Evolutionary conservation across 2,113 vertebrate genomes (phyloP).

Genomic region (Xenotilapia flavipinnis): DNA sequence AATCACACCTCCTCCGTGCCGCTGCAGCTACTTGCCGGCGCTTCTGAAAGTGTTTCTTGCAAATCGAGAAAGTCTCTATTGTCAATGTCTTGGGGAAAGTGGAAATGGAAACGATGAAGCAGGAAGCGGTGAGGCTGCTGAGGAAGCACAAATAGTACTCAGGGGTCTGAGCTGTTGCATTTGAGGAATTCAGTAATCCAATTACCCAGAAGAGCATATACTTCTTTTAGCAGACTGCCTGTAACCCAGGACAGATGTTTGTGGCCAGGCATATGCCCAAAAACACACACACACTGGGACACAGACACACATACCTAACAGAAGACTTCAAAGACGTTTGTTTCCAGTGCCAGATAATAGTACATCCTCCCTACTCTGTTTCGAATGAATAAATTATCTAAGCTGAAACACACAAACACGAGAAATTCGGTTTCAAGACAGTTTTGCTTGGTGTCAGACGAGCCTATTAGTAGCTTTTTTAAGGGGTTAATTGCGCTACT

Average conservation of each 20-base stretch:
- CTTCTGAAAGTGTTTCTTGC: constrained; percentile 31
- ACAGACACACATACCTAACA: not conserved
- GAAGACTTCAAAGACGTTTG: constrained; percentile 51
- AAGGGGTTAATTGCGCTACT: not conserved
- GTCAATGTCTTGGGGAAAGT: constrained; percentile 55
- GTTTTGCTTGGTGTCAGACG: not conserved
- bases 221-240: constrained; percentile 53
- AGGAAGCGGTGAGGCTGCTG: constrained; percentile 46
- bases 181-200: constrained; percentile 68
- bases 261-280: not conserved
- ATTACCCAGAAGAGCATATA: constrained; percentile 60
- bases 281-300: not conserved
- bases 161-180: constrained; percentile 31
- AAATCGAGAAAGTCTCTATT: constrained; percentile 47
- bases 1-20: constrained; percentile 31
- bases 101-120: constrained; percentile 33
- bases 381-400: constrained; percentile 27
- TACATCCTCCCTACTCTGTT: constrained; percentile 18
- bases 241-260: constrained; percentile 27
- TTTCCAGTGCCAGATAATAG: constrained; percentile 26
- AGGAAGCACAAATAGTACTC: constrained; percentile 62
- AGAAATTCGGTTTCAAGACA: constrained; percentile 1
- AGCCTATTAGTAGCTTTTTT: not conserved
- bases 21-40: constrained; percentile 28
- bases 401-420: not conserved